Percentiles rank a stretch among this genome's conserved stretches.
Conservation (phyloP, 2,797 vertebrate genomes). For the Pseudochaenichthys georgianus region DNA sequence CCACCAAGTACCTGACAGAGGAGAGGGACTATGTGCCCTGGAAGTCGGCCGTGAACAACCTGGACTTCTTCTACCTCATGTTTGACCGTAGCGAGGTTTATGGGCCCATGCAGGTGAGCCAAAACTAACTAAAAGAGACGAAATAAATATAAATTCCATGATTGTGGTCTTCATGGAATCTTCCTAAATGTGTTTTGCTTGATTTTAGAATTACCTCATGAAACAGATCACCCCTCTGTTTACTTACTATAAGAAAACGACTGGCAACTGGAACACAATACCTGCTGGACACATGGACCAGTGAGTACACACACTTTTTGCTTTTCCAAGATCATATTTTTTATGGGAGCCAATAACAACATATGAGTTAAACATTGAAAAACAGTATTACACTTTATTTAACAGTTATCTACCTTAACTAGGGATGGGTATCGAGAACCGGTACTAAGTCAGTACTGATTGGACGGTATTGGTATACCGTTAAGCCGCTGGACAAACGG, state of each 20-base stretch:
- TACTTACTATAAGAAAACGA: constrained; percentile 52
- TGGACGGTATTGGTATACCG: background rate
- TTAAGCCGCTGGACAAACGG: too few species aligned
- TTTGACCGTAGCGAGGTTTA: constrained; percentile 92
- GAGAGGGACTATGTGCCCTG: constrained; percentile 92
- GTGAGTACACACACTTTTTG: constrained; percentile 68
- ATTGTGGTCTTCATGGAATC: background rate
- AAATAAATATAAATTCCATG: background rate
- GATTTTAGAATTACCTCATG: constrained; percentile 84
- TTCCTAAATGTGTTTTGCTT: background rate
- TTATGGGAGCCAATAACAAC: constrained; percentile 1
- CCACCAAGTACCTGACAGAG: constrained; percentile 84
- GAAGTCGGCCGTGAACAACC: constrained; percentile 87
- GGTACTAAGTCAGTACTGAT: too few species aligned
- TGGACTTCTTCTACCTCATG: constrained; percentile 92
- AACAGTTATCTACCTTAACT: too few species aligned
- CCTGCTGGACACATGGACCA: constrained; percentile 82
- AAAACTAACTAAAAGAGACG: background rate
- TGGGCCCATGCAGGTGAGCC: constrained; percentile 88
- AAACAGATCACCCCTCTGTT: constrained; percentile 86
- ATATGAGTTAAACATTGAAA: background rate
- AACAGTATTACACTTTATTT: background rate
- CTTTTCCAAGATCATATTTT: background rate
- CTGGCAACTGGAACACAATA: constrained; percentile 13
- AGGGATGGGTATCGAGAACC: too few species aligned